Percentiles rank a stretch among this genome's conserved stretches.
phyloP scores from a whole-genome alignment of 2,113 vertebrate species.

The Epinephelus cyanopodus region DNA sequence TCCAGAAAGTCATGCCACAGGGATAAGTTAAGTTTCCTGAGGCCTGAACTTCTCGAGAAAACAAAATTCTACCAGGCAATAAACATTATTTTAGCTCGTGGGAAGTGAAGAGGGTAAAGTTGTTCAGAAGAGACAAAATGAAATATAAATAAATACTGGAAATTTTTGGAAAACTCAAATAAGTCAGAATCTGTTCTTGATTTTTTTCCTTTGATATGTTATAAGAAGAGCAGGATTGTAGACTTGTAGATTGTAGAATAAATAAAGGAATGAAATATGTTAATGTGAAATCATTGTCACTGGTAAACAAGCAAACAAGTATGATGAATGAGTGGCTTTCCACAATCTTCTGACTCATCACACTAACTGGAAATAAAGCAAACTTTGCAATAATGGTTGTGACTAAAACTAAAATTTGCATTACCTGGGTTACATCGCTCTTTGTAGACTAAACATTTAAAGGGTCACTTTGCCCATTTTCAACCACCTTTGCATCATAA shows the following conservation, averaged over 20 bases:
- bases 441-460: background rate
- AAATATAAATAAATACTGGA: background rate
- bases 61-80: background rate
- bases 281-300: background rate
- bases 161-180: background rate
- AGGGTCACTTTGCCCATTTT: too few species aligned
- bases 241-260: background rate
- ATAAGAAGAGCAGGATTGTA: background rate
- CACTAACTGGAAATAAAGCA: background rate
- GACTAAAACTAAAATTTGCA: background rate
- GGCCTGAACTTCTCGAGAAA: background rate
- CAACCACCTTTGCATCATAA: too few species aligned
- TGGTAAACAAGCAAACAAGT: too few species aligned
- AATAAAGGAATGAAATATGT: slow-evolving; percentile 5
- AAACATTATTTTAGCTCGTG: background rate
- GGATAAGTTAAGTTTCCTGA: background rate
- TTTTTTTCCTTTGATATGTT: background rate
- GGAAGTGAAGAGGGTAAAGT: background rate
- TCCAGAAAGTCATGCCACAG: background rate
- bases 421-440: background rate
- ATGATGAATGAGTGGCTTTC: background rate
- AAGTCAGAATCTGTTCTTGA: background rate
- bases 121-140: background rate
- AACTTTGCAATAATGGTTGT: background rate
- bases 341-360: background rate